phyloP scores from a whole-genome alignment of 2,113 vertebrate species.

The Neotoma lepida region DNA sequence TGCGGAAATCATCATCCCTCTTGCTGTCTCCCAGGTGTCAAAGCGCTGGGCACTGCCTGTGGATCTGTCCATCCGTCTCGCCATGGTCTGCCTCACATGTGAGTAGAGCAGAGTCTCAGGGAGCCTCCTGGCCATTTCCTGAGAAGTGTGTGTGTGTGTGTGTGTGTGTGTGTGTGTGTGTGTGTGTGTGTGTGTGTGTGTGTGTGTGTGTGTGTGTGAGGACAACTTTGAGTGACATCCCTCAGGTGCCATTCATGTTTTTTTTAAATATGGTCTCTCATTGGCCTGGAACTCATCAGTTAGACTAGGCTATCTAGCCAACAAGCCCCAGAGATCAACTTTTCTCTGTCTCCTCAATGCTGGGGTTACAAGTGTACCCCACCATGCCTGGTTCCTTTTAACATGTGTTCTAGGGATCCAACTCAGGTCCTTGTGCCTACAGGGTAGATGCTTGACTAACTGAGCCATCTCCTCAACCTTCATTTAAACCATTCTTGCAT shows the following conservation, averaged over 20 bases:
- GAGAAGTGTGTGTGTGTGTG: neutral
- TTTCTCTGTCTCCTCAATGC: neutral
- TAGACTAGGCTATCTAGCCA: neutral
- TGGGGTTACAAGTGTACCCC: neutral
- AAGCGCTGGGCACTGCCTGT: constrained; percentile 86
- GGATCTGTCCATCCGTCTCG: constrained; percentile 88
- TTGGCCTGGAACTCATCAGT: neutral
- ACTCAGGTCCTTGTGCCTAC: too few species aligned
- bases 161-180: neutral
- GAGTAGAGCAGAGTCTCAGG: constrained; percentile 80
- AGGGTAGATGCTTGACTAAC: neutral
- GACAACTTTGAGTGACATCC: neutral
- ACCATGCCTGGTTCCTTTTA: neutral
- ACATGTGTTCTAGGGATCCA: neutral
- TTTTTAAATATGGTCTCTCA: neutral
- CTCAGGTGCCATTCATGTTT: too few species aligned
- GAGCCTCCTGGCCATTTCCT: neutral
- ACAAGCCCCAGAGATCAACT: neutral
- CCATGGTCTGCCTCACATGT: constrained; percentile 93
- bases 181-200: neutral
- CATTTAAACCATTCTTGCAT: neutral
- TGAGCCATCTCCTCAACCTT: neutral
- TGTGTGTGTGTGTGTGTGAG: neutral
- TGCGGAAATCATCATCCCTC: constrained; percentile 93
- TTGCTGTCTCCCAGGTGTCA: constrained; percentile 81